A percentile compares a stretch with the other conserved stretches of the same genome.
Conservation (phyloP, 2,113 vertebrate genomes). For the Syrmaticus mikado region DNA sequence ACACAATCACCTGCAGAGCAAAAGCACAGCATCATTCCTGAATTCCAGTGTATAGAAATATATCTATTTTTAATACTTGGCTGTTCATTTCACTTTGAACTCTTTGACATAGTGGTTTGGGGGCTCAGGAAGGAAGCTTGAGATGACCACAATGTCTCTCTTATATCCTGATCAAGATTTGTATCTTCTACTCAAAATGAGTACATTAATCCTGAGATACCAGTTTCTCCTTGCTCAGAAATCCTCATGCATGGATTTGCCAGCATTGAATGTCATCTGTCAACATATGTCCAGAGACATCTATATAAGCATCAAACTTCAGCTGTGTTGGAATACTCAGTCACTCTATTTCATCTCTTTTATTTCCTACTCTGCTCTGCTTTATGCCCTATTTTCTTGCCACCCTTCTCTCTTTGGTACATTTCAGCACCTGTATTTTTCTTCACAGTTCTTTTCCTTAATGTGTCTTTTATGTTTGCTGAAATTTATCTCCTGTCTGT, state of each 20-base stretch:
- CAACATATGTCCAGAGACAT: neutral
- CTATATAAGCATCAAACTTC: neutral
- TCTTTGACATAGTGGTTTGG: neutral
- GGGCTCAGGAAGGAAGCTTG: neutral
- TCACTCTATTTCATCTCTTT: neutral
- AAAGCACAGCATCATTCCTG: neutral
- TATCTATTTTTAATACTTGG: neutral
- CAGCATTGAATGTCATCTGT: neutral
- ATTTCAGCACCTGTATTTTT: neutral
- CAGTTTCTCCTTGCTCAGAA: neutral
- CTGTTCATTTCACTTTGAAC: neutral
- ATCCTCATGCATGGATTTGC: neutral
- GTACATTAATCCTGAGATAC: neutral
- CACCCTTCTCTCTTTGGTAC: neutral
- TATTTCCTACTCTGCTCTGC: neutral
- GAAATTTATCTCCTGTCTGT: neutral
- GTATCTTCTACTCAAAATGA: neutral
- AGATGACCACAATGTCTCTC: neutral
- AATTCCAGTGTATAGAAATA: neutral
- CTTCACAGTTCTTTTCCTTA: neutral
- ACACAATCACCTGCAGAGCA: accelerated
- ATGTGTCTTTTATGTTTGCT: neutral
- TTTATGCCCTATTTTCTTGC: neutral
- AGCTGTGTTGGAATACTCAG: neutral
- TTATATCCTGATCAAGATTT: neutral